phyloP scores from a whole-genome alignment of 1,140 invertebrate genomes.

The Euura lappo region DNA sequence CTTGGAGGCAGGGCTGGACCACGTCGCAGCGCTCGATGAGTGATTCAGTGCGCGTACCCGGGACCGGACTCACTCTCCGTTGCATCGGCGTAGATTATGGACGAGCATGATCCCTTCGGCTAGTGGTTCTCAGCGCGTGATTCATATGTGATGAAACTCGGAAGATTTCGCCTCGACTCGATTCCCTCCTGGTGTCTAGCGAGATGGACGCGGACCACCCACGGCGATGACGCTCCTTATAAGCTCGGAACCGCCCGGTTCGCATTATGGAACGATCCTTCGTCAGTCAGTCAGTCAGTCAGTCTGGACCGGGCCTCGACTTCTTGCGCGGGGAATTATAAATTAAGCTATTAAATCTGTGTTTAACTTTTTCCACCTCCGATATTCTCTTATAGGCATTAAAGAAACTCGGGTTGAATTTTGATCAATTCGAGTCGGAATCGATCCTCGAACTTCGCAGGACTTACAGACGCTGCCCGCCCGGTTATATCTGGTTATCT shows the following conservation, averaged over 20 bases:
- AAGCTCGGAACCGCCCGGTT: constrained; percentile 33
- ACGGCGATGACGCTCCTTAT: constrained; percentile 56
- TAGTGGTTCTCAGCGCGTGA: constrained; percentile 45
- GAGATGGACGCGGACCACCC: constrained; percentile 52
- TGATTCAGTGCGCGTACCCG: constrained; percentile 50
- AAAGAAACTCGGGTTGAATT: constrained; percentile 26
- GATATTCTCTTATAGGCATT: constrained; percentile 23
- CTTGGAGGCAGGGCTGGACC: constrained; percentile 23
- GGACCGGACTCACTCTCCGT: constrained; percentile 39
- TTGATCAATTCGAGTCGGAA: constrained; percentile 6
- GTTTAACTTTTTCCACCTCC: constrained; percentile 33
- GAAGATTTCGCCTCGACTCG: constrained; percentile 23
- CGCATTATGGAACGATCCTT: not conserved
- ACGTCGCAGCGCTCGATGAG: constrained; percentile 41
- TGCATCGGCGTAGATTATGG: constrained; percentile 6
- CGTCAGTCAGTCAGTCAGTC: constrained; percentile 40
- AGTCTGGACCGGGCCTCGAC: constrained; percentile 32
- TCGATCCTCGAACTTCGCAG: not conserved
- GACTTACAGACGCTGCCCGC: not conserved
- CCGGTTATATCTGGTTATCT: not conserved
- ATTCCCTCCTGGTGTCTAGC: constrained; percentile 37
- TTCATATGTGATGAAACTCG: constrained; percentile 16
- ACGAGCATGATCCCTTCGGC: constrained; percentile 2
- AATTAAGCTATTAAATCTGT: constrained; percentile 56
- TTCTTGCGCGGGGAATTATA: constrained; percentile 48